A percentile compares a stretch with the other conserved stretches of the same genome.
Conservation (phyloP, 2,797 vertebrate species). For the Phataginus tricuspis region DNA sequence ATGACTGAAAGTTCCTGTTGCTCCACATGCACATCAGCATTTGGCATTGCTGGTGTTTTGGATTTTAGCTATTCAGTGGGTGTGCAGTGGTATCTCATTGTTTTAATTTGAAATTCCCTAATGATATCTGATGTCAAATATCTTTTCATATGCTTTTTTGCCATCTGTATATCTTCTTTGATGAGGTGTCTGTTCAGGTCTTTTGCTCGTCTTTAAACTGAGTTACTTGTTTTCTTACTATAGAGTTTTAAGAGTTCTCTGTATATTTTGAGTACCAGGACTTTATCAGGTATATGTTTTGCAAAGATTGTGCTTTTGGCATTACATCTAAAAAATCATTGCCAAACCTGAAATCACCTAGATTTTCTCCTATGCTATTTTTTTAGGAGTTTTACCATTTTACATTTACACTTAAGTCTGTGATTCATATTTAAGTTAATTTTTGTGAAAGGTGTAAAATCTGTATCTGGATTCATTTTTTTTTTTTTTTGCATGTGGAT, state of each 20-base stretch:
- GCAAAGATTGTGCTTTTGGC: neutral
- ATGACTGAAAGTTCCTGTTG: neutral
- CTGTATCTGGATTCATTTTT: neutral
- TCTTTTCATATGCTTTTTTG: neutral
- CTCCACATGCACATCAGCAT: neutral
- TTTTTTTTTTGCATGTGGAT: neutral
- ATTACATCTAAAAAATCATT: neutral
- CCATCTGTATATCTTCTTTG: neutral
- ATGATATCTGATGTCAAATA: neutral
- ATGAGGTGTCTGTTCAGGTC: neutral
- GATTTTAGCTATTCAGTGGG: neutral
- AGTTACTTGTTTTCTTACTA: neutral
- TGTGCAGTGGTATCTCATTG: neutral
- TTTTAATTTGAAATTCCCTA: neutral
- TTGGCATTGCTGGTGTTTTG: neutral
- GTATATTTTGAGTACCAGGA: neutral
- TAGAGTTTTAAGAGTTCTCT: neutral
- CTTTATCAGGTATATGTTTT: neutral
- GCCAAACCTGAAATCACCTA: neutral
- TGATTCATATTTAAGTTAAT: neutral
- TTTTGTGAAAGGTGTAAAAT: neutral
- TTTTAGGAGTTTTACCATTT: neutral
- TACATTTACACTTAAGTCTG: neutral
- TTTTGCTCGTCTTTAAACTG: neutral
- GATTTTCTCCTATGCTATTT: neutral